Evolutionary conservation across 2,113 vertebrate genomes (phyloP), one percentile per base, ranked within the genome.

Genomic region (Epinephelus moara): DNA sequence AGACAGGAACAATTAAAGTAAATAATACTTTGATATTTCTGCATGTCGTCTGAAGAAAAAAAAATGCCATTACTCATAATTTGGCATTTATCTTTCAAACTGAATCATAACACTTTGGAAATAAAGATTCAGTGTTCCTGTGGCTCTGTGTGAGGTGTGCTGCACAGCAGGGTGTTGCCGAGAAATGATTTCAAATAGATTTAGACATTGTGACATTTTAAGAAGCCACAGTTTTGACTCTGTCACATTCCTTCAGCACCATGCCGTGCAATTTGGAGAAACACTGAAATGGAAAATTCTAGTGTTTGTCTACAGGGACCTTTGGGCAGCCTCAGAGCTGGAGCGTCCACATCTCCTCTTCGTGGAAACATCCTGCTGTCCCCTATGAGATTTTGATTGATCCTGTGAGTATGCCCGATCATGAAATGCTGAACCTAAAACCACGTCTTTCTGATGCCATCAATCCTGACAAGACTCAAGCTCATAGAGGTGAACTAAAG

Each of bases 241-340:
- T 50, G 69, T 79, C 79, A 81, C 69, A 71, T 80, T 76, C 37
- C 8, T 75, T 70, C 61, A 81, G 77, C 42, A 13, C 68, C 69
- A 52, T 42, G 12, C 33, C 8, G 33, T 4, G 21, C 47, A 72
- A 49, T 66, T 66, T 62, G 6, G 30, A 25, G 72, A 70, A 63
- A 78, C 40, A 66, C 79, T 61, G 30, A 83, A 78, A 70, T 30
- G 3, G 15, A 57, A 45, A 30, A 50, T 68, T 47, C 76, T 61
- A 63, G n/a, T 80, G 55, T 66, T 30, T 15, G 23, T 84, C 64
- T 49, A 60, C 62, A 96, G 95, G 95, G 50, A 96, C 95, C 4
- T 96, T 96, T 91, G 94, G 94, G 15, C 95, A 97, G 86, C 63
- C 73, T 14, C 93, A 92, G 15, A 81, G 76, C 50, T 96, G 95